Percentiles rank a stretch among this genome's conserved stretches.
Evolutionary conservation across 1,140 invertebrate species (phyloP).

Genomic region (Pachypsylla venusta): DNA sequence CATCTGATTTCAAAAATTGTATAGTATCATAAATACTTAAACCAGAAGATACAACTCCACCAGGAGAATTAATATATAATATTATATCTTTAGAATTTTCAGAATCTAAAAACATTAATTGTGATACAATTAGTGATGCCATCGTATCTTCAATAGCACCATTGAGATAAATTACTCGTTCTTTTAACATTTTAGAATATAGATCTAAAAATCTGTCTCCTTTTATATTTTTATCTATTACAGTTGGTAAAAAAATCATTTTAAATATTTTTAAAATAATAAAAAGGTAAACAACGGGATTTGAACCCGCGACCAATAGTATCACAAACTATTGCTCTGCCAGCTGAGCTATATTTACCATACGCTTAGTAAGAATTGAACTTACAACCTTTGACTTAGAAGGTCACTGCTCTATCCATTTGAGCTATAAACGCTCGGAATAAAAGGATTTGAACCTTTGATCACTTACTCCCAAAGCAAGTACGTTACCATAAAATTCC

Average conservation of each 20-base stretch:
- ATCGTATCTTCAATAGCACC: constrained; percentile 60
- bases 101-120: constrained; percentile 65
- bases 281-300: no score
- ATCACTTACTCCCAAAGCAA: no score
- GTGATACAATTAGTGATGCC: constrained; percentile 60
- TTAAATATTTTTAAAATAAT: no score
- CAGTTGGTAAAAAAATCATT: constrained; percentile 46
- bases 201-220: constrained; percentile 73
- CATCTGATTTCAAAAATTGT: constrained; percentile 55
- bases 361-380: no score
- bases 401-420: no score
- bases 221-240: constrained; percentile 62
- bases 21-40: constrained; percentile 68
- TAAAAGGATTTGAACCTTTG: no score
- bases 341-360: no score
- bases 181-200: constrained; percentile 62
- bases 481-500: no score
- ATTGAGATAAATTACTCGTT: constrained; percentile 67
- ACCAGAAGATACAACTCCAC: constrained; percentile 54
- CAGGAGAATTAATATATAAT: constrained; percentile 54
- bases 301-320: no score
- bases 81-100: constrained; percentile 56
- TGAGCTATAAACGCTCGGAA: no score
- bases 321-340: no score
- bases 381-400: no score